Evolutionary conservation across 2,888 invertebrate genomes (phyloP), one percentile per base, ranked within the genome.

Genomic region (Caenorhabditis plicata): DNA sequence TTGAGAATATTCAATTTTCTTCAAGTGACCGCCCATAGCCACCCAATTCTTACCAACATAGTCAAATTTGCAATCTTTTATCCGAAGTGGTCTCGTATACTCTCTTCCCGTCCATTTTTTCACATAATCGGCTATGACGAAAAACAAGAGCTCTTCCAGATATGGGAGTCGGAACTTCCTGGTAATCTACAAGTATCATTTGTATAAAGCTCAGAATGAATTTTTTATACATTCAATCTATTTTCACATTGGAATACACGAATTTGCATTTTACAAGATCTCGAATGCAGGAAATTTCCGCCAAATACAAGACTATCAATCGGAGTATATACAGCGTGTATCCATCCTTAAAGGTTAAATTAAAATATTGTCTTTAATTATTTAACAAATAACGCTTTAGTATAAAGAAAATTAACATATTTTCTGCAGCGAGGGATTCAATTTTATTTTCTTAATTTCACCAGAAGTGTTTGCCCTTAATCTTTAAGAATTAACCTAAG

Each of bases 91-190:
- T 22, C 70, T 35, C 0, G 64, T 52, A 40, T 74, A 71, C 26
- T 61, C 49, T 23, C 67, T 31, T 3, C 69, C 67, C 3, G 73
- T 70, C 33, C 67, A 68, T 22, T 57, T 44, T 20, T 68, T 57
- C n/a, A 77, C 74, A 11, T 73, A 39, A 13, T 68, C 47, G 1
- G 61, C 69, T 13, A 75, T 58, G 3, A 62, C 92, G 84, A 95
- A 96, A 94, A 96, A 96, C 56, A 93, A 85, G 89, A 96, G 93
- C 84, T 96, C 95, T 13, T 91, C 92, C 84, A 92, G 96, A 85
- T 94, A 95, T 0, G 96, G 96, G 82, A 95, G 96, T 0, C 96
- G 88, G 84, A 94, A 96, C 85, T 95, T 94, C 76, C 91, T 90
- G 0, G 94, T 93, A 32, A 96, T 94, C 89, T 89, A 83, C 4